Percentiles rank a stretch among this genome's conserved stretches.
phyloP scores from a whole-genome alignment of 1,140 invertebrate genomes.

The Drosophila gunungcola region DNA sequence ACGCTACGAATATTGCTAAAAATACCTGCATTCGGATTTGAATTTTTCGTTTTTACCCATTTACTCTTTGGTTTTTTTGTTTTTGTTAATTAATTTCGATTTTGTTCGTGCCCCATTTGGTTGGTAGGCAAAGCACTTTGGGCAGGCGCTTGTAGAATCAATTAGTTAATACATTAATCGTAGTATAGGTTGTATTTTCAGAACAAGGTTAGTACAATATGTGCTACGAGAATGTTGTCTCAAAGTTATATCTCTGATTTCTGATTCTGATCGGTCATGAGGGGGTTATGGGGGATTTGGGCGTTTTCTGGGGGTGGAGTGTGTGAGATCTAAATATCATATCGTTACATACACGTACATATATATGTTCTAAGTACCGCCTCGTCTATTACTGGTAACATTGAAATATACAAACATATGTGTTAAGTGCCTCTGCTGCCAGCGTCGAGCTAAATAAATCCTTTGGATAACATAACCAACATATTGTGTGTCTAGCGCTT shows the following conservation, averaged over 20 bases:
- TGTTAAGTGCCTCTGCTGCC: conserved; percentile 34
- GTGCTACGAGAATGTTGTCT: conserved; percentile 37
- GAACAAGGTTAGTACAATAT: conserved; percentile 63
- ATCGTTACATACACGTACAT: conserved; percentile 49
- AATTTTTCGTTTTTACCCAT: conserved; percentile 21
- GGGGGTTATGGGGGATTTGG: conserved; percentile 2
- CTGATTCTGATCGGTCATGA: conserved; percentile 7
- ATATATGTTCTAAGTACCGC: conserved; percentile 49
- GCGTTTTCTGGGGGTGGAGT: conserved; percentile 8
- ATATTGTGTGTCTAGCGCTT: conserved; percentile 73
- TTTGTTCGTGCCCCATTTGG: conserved; percentile 46
- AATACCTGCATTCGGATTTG: conserved; percentile 70
- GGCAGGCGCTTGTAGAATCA: conserved; percentile 72
- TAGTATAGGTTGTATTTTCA: conserved; percentile 49
- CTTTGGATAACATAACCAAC: conserved; percentile 60
- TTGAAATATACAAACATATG: conserved; percentile 71
- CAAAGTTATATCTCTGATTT: conserved; percentile 29
- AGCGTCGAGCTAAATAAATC: conserved; percentile 50
- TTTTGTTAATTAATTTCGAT: conserved; percentile 15
- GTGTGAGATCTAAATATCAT: conserved; percentile 54
- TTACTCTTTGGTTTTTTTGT: neutral
- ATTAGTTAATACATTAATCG: conserved; percentile 71
- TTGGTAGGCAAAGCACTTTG: conserved; percentile 65
- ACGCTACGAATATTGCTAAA: conserved; percentile 79
- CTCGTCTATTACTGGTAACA: conserved; percentile 63